Evolutionary conservation across 2,888 invertebrate genomes (phyloP), one percentile per base, ranked within the genome.

Genomic region (Crocallis elinguaria): DNA sequence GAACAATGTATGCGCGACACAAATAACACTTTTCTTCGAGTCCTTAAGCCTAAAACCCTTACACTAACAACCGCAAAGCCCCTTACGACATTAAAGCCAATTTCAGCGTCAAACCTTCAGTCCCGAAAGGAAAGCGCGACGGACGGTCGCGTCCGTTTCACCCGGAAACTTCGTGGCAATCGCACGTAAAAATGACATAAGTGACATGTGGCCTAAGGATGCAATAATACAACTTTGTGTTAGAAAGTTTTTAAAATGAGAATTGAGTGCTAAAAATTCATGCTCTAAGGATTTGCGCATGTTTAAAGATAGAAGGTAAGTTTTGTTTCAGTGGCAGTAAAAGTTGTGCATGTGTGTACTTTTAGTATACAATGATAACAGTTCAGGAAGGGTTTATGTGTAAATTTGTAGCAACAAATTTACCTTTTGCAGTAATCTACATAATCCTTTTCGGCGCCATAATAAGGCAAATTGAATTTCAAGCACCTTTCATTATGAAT

Each of bases 1-100:
- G 2, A 41, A 36, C 36, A 42, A 45, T 25, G 27, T 17, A 25
- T 5, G 29, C 17, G 17, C 25, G 45, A 60, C 58, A 44, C 46
- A 43, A 37, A 49, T 58, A 60, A 62, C 66, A 62, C 49, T 67
- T 67, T 64, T 54, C 57, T 53, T 39, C 48, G 56, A 58, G n/a
- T 65, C 58, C 57, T 65, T 69, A 66, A 69, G 62, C 62, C 57
- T 59, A 51, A 67, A 67, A 64, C 71, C 66, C 71, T 69, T 48
- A 69, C 65, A 71, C 73, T 79, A 79, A 81, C 78, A 79, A 80
- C 76, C 72, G 60, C 73, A 81, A 82, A 85, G 79, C 78, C 64
- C 73, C 72, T 77, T 77, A 76, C 66, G 72, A 64, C 64, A 68
- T 69, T 61, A 68, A 71, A 72, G 48, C 48, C 25, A 16, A 49